Conservation (phyloP, 2,888 invertebrate genomes). For the Hemaris fuciformis region DNA sequence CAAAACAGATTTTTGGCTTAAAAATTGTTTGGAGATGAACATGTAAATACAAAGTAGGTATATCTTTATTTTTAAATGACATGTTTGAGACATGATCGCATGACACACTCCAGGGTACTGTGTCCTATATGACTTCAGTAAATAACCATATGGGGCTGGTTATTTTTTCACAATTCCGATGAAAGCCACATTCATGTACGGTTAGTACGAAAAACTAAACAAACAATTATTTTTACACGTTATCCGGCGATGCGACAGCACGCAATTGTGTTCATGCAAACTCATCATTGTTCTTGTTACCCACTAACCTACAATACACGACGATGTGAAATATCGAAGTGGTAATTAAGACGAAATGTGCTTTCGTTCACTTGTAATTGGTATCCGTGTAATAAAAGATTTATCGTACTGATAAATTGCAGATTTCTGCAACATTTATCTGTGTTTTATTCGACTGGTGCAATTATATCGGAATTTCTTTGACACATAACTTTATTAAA, state of each 20-base stretch:
- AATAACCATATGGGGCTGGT: neutral
- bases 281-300: conserved; percentile 11
- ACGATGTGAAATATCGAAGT: neutral
- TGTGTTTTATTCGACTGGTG: neutral
- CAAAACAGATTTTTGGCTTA: no score
- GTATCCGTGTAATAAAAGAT: neutral
- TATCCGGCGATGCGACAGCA: neutral
- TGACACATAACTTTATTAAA: no score
- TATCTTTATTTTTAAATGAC: no score
- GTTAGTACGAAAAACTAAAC: conserved; percentile 2
- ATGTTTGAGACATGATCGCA: no score
- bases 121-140: neutral
- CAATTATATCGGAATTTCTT: neutral
- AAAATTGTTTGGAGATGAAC: no score
- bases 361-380: conserved; percentile 6
- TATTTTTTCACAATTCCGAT: conserved; percentile 22
- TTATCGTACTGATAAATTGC: neutral
- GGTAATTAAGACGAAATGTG: conserved; percentile 3
- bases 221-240: conserved; percentile 8
- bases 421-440: neutral
- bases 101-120: neutral
- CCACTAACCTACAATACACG: conserved; percentile 9
- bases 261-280: conserved; percentile 10
- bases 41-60: no score
- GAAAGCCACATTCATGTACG: conserved; percentile 20